Conservation (phyloP, 2,113 vertebrate species). For the Sylvicapra grimmia region DNA sequence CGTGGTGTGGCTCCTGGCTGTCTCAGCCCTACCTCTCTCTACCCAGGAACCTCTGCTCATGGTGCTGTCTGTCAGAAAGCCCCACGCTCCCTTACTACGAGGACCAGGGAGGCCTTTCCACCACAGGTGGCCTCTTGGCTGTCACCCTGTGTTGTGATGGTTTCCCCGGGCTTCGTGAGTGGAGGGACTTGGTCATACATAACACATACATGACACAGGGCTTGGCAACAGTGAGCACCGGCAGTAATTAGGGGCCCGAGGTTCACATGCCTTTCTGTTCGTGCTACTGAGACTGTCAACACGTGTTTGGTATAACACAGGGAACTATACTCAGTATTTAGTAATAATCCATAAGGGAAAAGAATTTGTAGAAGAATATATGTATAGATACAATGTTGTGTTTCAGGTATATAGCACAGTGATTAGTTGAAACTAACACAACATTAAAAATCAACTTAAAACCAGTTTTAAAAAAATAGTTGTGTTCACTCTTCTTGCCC, state of each 20-base stretch:
- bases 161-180: background rate
- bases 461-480: background rate
- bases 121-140: background rate
- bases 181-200: background rate
- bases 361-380: background rate
- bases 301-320: background rate
- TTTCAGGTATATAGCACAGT: background rate
- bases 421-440: background rate
- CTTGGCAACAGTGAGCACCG: accelerated
- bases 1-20: accelerated
- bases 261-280: background rate
- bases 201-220: background rate
- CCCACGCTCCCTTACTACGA: background rate
- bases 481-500: background rate
- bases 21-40: background rate
- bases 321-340: background rate
- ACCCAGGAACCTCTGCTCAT: background rate
- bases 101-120: background rate
- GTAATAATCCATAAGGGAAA: background rate
- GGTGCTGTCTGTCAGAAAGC: background rate
- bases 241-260: background rate
- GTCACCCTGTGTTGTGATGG: accelerated
- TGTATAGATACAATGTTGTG: background rate
- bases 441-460: background rate
- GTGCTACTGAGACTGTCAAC: background rate